These are phyloP conservation scores for Novumbra hubbsi DNA, from an alignment of 2,797 vertebrate species.

Conservation along the genomic window DNA sequence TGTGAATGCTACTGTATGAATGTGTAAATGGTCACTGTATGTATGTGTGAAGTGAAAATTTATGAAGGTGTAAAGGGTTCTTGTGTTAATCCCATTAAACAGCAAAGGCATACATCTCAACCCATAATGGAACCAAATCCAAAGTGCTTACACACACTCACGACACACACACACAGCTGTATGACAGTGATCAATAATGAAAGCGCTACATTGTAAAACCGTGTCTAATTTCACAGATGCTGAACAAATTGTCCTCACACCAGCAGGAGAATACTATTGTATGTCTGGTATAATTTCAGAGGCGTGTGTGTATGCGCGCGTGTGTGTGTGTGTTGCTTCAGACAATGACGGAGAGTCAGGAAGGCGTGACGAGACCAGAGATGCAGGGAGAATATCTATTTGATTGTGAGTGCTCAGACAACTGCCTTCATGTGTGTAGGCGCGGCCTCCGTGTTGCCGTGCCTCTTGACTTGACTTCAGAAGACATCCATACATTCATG, in stretches of 20 bases:
- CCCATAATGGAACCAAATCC: slow-evolving; percentile 16
- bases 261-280: slow-evolving; percentile 60
- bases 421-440: slow-evolving; percentile 16
- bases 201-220: slow-evolving; percentile 66
- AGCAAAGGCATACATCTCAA: neutral
- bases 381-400: slow-evolving; percentile 64
- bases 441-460: neutral
- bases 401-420: slow-evolving; percentile 55
- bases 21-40: neutral
- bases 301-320: slow-evolving; percentile 18
- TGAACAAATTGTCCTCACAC: slow-evolving; percentile 71
- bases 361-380: slow-evolving; percentile 65
- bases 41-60: neutral
- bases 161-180: neutral
- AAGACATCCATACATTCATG: neutral
- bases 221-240: slow-evolving; percentile 75
- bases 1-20: neutral
- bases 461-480: neutral
- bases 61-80: neutral
- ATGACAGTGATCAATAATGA: slow-evolving; percentile 61
- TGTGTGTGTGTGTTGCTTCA: slow-evolving; percentile 43
- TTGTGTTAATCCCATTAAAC: slow-evolving; percentile 28
- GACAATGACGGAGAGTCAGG: slow-evolving; percentile 68
- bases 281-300: slow-evolving; percentile 53
- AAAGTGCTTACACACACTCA: slow-evolving; percentile 3